Evolutionary conservation across 2,888 invertebrate species (phyloP), one percentile per base, ranked within the genome.

Genomic region (Antheraea yamamai): DNA sequence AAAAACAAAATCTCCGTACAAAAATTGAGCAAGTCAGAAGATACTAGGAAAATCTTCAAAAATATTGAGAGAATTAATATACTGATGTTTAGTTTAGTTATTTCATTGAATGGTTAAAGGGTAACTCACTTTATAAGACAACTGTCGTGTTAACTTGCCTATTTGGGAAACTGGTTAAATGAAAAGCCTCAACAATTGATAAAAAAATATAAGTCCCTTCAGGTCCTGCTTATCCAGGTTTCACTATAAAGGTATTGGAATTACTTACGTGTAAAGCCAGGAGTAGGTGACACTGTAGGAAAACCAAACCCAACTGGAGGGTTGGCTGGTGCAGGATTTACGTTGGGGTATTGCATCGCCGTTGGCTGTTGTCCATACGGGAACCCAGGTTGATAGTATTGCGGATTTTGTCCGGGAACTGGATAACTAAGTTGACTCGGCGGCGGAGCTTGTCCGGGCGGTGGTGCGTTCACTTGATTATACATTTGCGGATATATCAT

Each of bases 401-500:
- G 82, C 8, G 80, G 78, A 23, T 81, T 81, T 76, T 84, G 84
- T 16, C 81, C 81, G 1, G 79, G 79, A 1, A 70, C 75, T 23
- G 77, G 79, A 30, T 77, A 77, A 12, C 77, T 77, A 12, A 81
- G 83, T 47, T 86, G 87, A 10, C 83, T 84, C 7, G 84, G 78
- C 2, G 64, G 64, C 26, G 64, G 64, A 26, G 83, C 82, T 68
- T 86, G 87, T 0, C 80, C 82, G 0, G 85, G 86, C 0, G 87
- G 84, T 0, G 88, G 88, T 1, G 89, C 88, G 81, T 91, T 91
- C 12, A 84, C 83, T 18, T 86, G 88, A 74, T 89, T 89, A 76
- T 88, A 89, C 51, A 91, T 80, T 74, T 91, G 89, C 8, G 93
- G 92, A 79, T 93, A 93, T 4, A 92, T 88, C 73, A 86, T 88